Evolutionary conservation across 2,888 invertebrate species (phyloP), one percentile per base, ranked within the genome.

Genomic region (Bellardia pandia): DNA sequence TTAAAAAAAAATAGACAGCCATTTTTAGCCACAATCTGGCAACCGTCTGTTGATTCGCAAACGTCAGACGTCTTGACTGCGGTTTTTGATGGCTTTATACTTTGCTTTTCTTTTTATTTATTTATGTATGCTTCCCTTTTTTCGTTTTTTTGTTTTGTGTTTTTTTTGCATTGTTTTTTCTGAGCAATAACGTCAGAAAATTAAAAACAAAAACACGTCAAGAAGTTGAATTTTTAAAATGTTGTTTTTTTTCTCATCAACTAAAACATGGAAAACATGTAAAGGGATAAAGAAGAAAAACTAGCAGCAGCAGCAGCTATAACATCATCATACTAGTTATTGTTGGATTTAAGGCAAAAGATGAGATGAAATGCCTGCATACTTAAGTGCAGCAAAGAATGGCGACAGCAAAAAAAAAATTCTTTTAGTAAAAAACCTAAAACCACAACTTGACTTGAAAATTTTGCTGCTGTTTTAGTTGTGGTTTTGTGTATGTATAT

Each of bases 21-120:
- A 72, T 77, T 64, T 51, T 66, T 64, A 79, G 75, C 81, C 84
- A 64, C 86, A 86, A 83, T 71, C 76, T 84, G 86, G 79, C 86
- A 87, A 78, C 77, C 51, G 81, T 87, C 81, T 85, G 83, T 87
- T 84, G 87, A 87, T 78, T 87, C 56, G 72, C 30, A 77, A 87
- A 85, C 81, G 69, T 87, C 84, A 87, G 85, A 82, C 69, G 62
- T 75, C 84, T 85, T 87, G 72, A 87, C 51, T 81, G 84, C 64
- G 84, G 84, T 72, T 86, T 83, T 83, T 86, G 83, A 79, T 85
- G 81, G 74, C 85, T 81, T 87, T 53, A 56, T 86, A 23, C 30
- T 66, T 64, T 64, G 23, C 11, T 71, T 40, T 80, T n/a, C 42
- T 33, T n/a, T 60, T 71, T 81, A 56, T 37, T 58, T 74, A 51